Conservation (phyloP, 1,140 invertebrate species). For the Apis laboriosa region DNA sequence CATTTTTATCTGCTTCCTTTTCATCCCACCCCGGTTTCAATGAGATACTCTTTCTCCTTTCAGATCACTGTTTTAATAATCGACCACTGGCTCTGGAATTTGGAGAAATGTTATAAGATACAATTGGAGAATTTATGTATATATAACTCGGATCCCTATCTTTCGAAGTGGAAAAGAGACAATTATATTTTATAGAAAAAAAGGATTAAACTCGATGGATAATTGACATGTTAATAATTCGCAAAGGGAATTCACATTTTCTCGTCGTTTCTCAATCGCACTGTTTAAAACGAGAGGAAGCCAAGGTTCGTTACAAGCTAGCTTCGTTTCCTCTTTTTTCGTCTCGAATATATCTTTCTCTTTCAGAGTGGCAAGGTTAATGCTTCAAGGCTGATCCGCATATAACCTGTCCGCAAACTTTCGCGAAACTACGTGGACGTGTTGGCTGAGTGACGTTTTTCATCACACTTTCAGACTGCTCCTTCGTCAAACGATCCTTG, state of each 20-base stretch:
- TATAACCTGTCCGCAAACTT: neutral
- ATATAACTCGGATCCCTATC: too few relatives aligned
- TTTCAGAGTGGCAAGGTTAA: neutral
- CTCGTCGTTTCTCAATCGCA: too few relatives aligned
- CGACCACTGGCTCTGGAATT: too few relatives aligned
- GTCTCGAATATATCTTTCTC: neutral
- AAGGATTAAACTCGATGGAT: too few relatives aligned
- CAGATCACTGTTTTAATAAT: too few relatives aligned
- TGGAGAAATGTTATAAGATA: too few relatives aligned
- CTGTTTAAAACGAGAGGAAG: neutral
- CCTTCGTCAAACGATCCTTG: neutral
- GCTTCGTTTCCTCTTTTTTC: too few relatives aligned
- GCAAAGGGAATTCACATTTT: too few relatives aligned
- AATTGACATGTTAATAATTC: too few relatives aligned
- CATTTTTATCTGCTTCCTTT: conserved; percentile 5
- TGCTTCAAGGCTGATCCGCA: conserved; percentile 2
- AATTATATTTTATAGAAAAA: too few relatives aligned
- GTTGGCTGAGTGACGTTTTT: conserved; percentile 7
- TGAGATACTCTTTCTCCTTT: neutral
- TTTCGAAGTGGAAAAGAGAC: too few relatives aligned
- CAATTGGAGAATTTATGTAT: too few relatives aligned
- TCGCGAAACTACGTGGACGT: neutral
- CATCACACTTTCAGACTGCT: neutral
- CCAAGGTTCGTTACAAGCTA: neutral
- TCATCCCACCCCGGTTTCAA: conserved; percentile 1